phyloP scores from a whole-genome alignment of 1,140 invertebrate species.

The Leptonema lineaticorne region DNA sequence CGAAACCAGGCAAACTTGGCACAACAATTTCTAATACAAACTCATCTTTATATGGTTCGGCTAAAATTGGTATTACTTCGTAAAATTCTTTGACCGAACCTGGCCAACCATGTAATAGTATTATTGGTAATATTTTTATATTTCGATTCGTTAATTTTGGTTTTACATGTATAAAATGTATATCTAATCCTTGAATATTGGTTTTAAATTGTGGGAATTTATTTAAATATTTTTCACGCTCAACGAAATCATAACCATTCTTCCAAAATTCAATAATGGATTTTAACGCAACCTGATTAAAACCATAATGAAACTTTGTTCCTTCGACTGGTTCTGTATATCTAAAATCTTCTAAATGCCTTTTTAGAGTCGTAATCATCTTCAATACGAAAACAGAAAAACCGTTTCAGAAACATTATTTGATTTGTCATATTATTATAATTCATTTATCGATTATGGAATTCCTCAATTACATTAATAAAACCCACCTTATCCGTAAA shows the following conservation, averaged over 20 bases:
- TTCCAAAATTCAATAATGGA: constrained; percentile 69
- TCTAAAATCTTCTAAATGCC: constrained; percentile 22
- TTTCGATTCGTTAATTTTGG: constrained; percentile 52
- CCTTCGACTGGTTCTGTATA: constrained; percentile 28
- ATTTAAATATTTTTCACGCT: constrained; percentile 68
- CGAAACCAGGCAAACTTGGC: constrained; percentile 81
- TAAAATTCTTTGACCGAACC: constrained; percentile 85
- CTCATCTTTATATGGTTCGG: constrained; percentile 57
- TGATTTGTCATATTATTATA: neutral
- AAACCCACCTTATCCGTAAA: constrained; percentile 30
- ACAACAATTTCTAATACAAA: constrained; percentile 78
- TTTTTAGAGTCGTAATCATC: constrained; percentile 32
- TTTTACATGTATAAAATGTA: constrained; percentile 67
- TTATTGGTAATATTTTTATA: constrained; percentile 65
- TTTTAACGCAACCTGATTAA: constrained; percentile 63
- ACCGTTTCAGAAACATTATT: neutral
- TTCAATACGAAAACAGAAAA: neutral
- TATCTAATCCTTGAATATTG: constrained; percentile 67
- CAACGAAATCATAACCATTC: constrained; percentile 69
- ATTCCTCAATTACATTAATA: neutral
- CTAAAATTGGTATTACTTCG: constrained; percentile 72
- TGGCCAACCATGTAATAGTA: constrained; percentile 87
- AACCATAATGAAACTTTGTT: constrained; percentile 59
- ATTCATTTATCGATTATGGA: neutral
- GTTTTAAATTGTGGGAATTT: constrained; percentile 71